Percentiles rank a stretch among this genome's conserved stretches.
Conservation (phyloP, 1,140 invertebrate species). For the Drosophila neocordata region DNA sequence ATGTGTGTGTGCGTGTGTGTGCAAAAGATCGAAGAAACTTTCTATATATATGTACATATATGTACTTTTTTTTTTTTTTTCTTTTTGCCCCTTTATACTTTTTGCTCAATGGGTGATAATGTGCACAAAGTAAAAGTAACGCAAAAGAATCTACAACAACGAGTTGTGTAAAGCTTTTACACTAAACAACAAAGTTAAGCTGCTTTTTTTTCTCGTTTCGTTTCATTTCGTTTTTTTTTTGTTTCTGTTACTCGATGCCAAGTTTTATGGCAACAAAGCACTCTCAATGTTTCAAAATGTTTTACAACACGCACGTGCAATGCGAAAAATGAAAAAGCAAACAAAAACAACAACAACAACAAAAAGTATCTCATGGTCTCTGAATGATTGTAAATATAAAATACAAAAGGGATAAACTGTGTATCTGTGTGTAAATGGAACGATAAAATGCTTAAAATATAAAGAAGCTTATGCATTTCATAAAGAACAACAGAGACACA, state of each 20-base stretch:
- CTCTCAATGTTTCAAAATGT: constrained; percentile 44
- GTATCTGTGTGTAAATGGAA: constrained; percentile 5
- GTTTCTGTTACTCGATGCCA: constrained; percentile 27
- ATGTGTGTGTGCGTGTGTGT: constrained; percentile 1
- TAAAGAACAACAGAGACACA: neutral
- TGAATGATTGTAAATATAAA: constrained; percentile 19
- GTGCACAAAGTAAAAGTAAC: constrained; percentile 72
- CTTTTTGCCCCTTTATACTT: constrained; percentile 16
- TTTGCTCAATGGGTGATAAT: constrained; percentile 61
- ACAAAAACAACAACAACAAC: neutral
- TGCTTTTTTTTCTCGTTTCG: constrained; percentile 21
- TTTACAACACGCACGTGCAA: constrained; percentile 70
- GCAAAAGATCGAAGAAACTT: constrained; percentile 72
- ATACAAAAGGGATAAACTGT: constrained; percentile 11
- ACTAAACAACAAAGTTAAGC: constrained; percentile 80
- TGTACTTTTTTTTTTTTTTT: too few species aligned
- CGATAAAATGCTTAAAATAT: constrained; percentile 1
- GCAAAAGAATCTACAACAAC: constrained; percentile 28
- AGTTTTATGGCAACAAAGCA: constrained; percentile 21
- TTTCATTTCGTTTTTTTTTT: constrained; percentile 15
- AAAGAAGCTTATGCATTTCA: constrained; percentile 10
- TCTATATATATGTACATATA: constrained; percentile 1
- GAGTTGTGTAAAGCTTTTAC: constrained; percentile 69
- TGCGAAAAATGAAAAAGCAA: constrained; percentile 44
- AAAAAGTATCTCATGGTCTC: constrained; percentile 1